Conservation (phyloP, 2,113 vertebrate species). For the Alaudala cheleensis region DNA sequence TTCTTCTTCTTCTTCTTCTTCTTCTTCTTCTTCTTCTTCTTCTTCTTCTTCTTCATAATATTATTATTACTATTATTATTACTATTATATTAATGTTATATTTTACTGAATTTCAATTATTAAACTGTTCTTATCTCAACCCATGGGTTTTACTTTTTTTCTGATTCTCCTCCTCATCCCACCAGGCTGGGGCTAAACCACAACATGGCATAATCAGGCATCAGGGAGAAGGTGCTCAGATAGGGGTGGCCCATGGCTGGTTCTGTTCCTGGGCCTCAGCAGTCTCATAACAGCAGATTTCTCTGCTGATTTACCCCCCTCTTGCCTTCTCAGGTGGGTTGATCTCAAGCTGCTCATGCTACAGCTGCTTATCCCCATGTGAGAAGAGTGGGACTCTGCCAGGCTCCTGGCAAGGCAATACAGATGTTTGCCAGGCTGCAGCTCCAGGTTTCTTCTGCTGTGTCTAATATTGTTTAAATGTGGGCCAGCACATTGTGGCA, state of each 20-base stretch:
- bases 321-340: background rate
- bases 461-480: background rate
- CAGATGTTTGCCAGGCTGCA: background rate
- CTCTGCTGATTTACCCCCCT: background rate
- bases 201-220: background rate
- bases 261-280: background rate
- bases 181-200: background rate
- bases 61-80: no score
- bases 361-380: background rate
- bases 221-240: background rate
- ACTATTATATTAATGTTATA: no score
- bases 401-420: background rate
- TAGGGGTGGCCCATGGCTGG: background rate
- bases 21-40: no score
- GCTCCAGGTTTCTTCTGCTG: background rate
- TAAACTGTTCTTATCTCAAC: background rate
- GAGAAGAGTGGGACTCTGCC: background rate
- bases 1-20: background rate
- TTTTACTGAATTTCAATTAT: background rate
- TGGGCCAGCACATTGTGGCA: background rate
- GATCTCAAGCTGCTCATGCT: background rate
- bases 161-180: background rate
- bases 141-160: background rate
- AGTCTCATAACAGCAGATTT: background rate
- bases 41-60: rapidly evolving